These are phyloP conservation scores for Scaptomyza tumidula DNA, from an alignment of 2,888 invertebrate species.

Conservation along the genomic window DNA sequence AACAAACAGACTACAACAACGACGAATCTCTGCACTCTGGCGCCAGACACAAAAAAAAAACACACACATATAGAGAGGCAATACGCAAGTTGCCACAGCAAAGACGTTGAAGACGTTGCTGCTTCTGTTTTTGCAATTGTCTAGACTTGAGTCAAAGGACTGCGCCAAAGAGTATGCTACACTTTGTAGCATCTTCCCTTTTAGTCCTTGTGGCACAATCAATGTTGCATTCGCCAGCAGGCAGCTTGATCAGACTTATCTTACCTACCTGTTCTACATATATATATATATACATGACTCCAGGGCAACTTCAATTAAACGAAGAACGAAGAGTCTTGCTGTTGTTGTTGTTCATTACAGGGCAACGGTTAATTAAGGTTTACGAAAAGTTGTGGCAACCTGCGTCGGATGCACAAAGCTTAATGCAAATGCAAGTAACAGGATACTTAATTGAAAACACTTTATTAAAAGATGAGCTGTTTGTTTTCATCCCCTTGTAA, in stretches of 20 bases:
- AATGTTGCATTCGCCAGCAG: slow-evolving; percentile 10
- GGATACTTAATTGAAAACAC: background rate
- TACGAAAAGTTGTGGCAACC: slow-evolving; percentile 39
- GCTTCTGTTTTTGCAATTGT: slow-evolving; percentile 42
- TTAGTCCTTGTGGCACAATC: slow-evolving; percentile 34
- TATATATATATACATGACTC: slow-evolving; percentile 41
- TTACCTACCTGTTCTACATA: slow-evolving; percentile 12
- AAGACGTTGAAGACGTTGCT: background rate
- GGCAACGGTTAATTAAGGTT: slow-evolving; percentile 50
- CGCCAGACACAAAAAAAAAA: slow-evolving; percentile 33
- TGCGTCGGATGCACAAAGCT: background rate
- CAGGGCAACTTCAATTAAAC: slow-evolving; percentile 50
- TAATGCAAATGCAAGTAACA: slow-evolving; percentile 17
- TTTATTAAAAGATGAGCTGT: slow-evolving; percentile 1
- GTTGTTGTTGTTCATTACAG: slow-evolving; percentile 1
- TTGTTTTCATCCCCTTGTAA: background rate
- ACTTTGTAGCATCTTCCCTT: no score
- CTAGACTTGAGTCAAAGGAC: slow-evolving; percentile 71
- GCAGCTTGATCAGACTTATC: slow-evolving; percentile 21
- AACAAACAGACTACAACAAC: slow-evolving; percentile 23
- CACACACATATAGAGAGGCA: no score
- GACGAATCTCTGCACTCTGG: slow-evolving; percentile 20
- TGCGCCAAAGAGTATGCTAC: slow-evolving; percentile 54
- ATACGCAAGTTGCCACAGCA: slow-evolving; percentile 25
- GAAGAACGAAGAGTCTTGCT: slow-evolving; percentile 17